Conservation (phyloP, 2,888 invertebrate species). For the Subacronicta megacephala region DNA sequence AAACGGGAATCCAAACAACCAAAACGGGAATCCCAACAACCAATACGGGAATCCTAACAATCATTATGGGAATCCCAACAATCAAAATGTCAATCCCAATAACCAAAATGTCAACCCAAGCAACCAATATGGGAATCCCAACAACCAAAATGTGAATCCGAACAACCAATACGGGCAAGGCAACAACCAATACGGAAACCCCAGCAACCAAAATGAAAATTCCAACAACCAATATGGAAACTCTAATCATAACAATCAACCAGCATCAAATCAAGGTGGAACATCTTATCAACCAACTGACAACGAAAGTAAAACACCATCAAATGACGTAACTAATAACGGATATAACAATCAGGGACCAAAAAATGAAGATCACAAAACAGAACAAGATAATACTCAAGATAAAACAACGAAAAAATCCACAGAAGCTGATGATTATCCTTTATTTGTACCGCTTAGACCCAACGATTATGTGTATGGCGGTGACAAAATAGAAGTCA, state of each 20-base stretch:
- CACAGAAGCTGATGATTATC: conserved; percentile 58
- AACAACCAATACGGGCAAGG: conserved; percentile 3
- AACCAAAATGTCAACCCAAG: conserved; percentile 4
- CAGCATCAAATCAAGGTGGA: conserved; percentile 31
- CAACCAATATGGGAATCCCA: conserved; percentile 6
- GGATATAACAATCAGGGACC: conserved; percentile 33
- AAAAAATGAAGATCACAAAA: conserved; percentile 21
- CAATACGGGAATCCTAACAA: conserved; percentile 7
- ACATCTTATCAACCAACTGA: conserved; percentile 29
- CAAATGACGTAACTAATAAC: conserved; percentile 16
- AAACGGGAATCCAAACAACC: conserved; percentile 2
- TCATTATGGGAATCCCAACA: neutral
- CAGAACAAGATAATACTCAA: conserved; percentile 27
- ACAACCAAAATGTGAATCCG: conserved; percentile 2
- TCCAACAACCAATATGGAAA: conserved; percentile 24
- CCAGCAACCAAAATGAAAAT: neutral
- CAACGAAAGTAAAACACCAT: conserved; percentile 21
- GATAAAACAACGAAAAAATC: conserved; percentile 67
- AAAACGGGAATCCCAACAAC: conserved; percentile 6
- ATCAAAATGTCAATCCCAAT: conserved; percentile 3
- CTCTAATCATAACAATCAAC: conserved; percentile 28
- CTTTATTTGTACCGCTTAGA: conserved; percentile 75
- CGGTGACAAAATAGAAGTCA: conserved; percentile 70
- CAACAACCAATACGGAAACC: conserved; percentile 5
- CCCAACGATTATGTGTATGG: conserved; percentile 71